Evolutionary conservation across 2,888 invertebrate genomes (phyloP).

Genomic region (Eretmocerus hayati): DNA sequence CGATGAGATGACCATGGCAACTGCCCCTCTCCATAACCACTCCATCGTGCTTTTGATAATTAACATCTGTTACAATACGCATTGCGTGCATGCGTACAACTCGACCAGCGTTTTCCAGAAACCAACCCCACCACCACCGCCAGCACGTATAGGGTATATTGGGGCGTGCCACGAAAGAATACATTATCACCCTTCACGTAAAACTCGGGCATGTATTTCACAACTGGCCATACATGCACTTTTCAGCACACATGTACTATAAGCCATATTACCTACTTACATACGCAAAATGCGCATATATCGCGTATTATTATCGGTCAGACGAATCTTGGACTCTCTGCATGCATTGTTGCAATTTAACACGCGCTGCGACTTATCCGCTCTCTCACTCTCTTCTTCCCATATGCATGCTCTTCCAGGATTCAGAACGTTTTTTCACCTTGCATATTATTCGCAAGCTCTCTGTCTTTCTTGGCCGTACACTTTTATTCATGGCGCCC

Average conservation of each 20-base stretch:
- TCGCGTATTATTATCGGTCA: conserved; percentile 17
- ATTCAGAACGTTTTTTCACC: conserved; percentile 13
- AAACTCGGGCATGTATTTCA: neutral
- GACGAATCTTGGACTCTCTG: neutral
- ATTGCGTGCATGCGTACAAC: conserved; percentile 40
- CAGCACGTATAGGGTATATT: conserved; percentile 12
- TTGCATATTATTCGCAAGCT: too few relatives aligned
- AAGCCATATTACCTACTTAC: too few relatives aligned
- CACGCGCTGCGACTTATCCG: conserved; percentile 26
- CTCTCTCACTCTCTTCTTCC: too few relatives aligned
- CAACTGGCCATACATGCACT: too few relatives aligned
- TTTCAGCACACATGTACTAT: too few relatives aligned
- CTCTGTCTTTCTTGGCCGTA: neutral
- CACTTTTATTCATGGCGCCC: conserved; percentile 18
- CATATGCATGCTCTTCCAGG: too few relatives aligned
- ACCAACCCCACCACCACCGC: conserved; percentile 32
- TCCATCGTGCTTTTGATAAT: too few relatives aligned
- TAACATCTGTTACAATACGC: conserved; percentile 47
- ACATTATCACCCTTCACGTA: conserved; percentile 41
- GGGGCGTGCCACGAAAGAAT: conserved; percentile 48
- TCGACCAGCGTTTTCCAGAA: too few relatives aligned
- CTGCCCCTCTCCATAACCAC: too few relatives aligned
- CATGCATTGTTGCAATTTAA: conserved; percentile 24
- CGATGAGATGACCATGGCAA: too few relatives aligned
- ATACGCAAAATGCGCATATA: too few relatives aligned